phyloP scores from a whole-genome alignment of 2,888 invertebrate genomes.

The Eupithecia subumbrata region DNA sequence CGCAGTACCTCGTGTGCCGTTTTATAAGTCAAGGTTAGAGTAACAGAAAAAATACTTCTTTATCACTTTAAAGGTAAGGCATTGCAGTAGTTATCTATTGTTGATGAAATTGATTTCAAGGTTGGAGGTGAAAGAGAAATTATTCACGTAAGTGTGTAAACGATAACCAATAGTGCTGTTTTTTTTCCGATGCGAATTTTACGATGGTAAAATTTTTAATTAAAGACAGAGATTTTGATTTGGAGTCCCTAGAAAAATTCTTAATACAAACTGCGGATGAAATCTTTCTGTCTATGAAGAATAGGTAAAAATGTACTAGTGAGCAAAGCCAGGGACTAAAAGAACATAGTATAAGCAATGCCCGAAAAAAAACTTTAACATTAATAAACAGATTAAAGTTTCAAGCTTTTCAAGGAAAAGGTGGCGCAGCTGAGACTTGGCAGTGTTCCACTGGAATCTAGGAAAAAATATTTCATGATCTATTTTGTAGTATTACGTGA shows the following conservation, averaged over 20 bases:
- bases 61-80: slow-evolving; percentile 7
- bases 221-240: neutral
- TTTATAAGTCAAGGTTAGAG: slow-evolving; percentile 45
- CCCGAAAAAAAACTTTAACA: neutral
- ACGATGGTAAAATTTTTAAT: neutral
- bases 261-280: neutral
- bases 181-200: neutral
- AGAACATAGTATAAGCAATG: neutral
- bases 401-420: slow-evolving; percentile 9
- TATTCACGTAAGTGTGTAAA: neutral
- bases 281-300: neutral
- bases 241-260: neutral
- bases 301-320: neutral
- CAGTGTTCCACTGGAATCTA: slow-evolving; percentile 26
- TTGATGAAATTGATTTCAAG: neutral
- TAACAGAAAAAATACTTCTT: slow-evolving; percentile 7
- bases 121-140: neutral
- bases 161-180: neutral
- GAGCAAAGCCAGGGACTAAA: neutral
- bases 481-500: slow-evolving; percentile 2
- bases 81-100: neutral
- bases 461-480: slow-evolving; percentile 18
- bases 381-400: neutral
- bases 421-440: slow-evolving; percentile 26
- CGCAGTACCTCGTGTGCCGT: slow-evolving; percentile 25